A percentile compares a stretch with the other conserved stretches of the same genome.
Conservation (phyloP, 2,113 vertebrate genomes). For the Dendrocopos noguchii region DNA sequence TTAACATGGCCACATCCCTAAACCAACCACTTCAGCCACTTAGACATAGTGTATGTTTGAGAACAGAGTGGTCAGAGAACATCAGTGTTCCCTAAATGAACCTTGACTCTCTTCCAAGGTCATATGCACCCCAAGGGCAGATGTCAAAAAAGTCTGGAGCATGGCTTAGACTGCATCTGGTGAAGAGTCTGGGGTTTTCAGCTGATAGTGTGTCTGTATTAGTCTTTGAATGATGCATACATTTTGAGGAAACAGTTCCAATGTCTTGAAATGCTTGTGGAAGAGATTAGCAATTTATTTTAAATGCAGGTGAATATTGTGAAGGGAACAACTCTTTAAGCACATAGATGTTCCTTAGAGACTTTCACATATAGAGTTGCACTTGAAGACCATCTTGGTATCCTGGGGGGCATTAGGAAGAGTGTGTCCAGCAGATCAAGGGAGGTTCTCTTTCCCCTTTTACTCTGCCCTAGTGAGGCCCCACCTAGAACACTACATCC, state of each 20-base stretch:
- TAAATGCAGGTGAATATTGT: neutral
- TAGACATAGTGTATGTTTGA: rapidly evolving
- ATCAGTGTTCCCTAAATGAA: neutral
- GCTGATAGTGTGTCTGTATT: neutral
- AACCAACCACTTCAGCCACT: neutral
- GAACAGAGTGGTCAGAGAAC: neutral
- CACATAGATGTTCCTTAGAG: neutral
- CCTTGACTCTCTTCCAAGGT: constrained; percentile 4
- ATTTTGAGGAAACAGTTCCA: neutral
- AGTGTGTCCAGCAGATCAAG: no score
- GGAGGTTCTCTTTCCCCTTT: no score
- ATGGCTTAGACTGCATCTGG: neutral
- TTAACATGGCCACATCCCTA: neutral
- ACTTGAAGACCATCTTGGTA: neutral
- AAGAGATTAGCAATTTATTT: neutral
- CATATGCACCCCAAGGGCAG: rapidly evolving
- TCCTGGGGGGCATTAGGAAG: no score
- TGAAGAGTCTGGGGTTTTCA: neutral
- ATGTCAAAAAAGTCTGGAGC: neutral
- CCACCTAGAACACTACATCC: no score
- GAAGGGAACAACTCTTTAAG: neutral
- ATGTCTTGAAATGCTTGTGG: neutral
- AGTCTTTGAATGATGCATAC: neutral
- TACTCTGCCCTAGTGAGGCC: no score
- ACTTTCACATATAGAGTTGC: neutral